Evolutionary conservation across 2,888 invertebrate species (phyloP).

Genomic region (Deilephila porcellus): DNA sequence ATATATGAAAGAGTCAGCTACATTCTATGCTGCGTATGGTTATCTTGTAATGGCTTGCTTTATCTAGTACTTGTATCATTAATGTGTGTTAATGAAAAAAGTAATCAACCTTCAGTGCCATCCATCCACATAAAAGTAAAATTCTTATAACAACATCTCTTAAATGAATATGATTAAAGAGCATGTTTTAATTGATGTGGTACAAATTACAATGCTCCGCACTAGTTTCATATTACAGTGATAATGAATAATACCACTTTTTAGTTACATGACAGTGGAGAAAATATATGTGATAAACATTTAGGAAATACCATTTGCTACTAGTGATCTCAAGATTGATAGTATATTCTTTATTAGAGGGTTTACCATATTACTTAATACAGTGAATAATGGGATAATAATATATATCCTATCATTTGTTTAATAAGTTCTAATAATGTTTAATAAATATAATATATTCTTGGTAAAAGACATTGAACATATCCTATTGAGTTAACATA

Average conservation of each 20-base stretch:
- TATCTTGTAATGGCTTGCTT: constrained; percentile 9
- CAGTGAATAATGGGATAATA: too few relatives aligned
- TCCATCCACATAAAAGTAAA: too few relatives aligned
- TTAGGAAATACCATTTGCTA: too few relatives aligned
- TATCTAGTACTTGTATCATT: background rate
- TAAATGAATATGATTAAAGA: background rate
- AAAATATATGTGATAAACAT: too few relatives aligned
- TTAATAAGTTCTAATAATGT: background rate
- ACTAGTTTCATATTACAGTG: background rate
- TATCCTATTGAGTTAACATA: constrained; percentile 13
- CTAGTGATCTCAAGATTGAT: too few relatives aligned
- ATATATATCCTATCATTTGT: too few relatives aligned
- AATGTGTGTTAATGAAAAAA: constrained; percentile 13
- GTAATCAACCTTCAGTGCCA: background rate
- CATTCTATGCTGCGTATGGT: too few relatives aligned
- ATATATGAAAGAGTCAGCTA: background rate
- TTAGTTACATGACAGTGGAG: too few relatives aligned
- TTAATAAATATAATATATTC: background rate
- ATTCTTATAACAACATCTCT: too few relatives aligned
- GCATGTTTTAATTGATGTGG: background rate
- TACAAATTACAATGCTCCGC: background rate
- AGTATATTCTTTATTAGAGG: too few relatives aligned
- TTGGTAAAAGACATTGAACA: constrained; percentile 6
- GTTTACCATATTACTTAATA: too few relatives aligned
- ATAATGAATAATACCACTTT: background rate